Evolutionary conservation across 2,797 vertebrate genomes (phyloP), one percentile per base, ranked within the genome.

Genomic region (Rousettus madagascariensis): DNA sequence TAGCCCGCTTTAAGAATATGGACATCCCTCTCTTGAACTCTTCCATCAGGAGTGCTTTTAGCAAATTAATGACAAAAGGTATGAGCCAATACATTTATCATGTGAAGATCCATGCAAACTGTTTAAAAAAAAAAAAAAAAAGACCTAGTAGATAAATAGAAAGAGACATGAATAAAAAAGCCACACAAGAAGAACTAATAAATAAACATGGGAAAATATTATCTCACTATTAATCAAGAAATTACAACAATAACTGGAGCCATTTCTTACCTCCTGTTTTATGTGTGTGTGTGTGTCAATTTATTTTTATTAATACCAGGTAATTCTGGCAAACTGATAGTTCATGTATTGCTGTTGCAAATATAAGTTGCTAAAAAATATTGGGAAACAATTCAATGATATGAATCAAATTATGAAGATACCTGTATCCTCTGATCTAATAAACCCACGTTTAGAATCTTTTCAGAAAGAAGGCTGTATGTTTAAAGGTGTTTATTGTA

Each of bases 121-220:
- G 9, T 53, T 10, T 49, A 72, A 72, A 72, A 65, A 61, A 43
- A 5, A 74, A 74, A 49, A 65, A 16, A 65, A 55, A 84, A 78
- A 71, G 15, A 55, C 2, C 19, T 1, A 74, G 28, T 49, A 72
- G 10, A 72, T 66, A 66, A 85, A 59, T 53, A 85, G 33, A 36
- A 90, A 69, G 61, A 63, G 38, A 77, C 26, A n/a, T 57, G 49
- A 85, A 66, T 38, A 80, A 75, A 75, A 96, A 95, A 90, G 82
- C 92, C 17, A 82, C 22, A 15, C 51, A 72, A 85, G 49, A 65
- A 55, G 20, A 92, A 24, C 55, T 84, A 53, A 68, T n/a, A 59
- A n/a, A 46, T 82, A 86, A 90, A 82, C 26, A 49, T 82, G 63
- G 49, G 46, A 36, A 85, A 84, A 95, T 88, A 11, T 79, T 41